A percentile compares a stretch with the other conserved stretches of the same genome.
Conservation (phyloP, 2,888 invertebrate species). For the Crioceris asparagi region DNA sequence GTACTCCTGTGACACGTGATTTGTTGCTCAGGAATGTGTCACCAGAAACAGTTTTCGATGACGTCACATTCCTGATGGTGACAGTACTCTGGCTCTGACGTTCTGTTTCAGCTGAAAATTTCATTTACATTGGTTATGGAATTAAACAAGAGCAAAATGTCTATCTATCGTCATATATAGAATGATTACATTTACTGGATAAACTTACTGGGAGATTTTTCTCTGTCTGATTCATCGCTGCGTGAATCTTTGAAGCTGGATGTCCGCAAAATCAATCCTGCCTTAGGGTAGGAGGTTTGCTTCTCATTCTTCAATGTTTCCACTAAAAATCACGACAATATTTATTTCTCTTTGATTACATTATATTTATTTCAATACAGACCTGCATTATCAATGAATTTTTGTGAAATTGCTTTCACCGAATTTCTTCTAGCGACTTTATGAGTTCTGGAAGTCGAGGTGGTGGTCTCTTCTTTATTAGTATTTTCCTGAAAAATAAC, state of each 20-base stretch:
- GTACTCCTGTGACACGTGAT: conserved; percentile 59
- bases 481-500: conserved; percentile 27
- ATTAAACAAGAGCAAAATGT: not conserved
- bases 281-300: conserved; percentile 55
- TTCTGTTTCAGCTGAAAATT: conserved; percentile 9
- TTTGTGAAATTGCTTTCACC: conserved; percentile 68
- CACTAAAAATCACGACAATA: conserved; percentile 31
- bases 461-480: conserved; percentile 18
- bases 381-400: conserved; percentile 62
- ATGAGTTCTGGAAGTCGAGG: conserved; percentile 20
- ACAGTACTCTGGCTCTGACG: conserved; percentile 12
- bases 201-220: conserved; percentile 28
- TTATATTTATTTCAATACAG: conserved; percentile 12
- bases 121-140: not conserved
- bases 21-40: conserved; percentile 62
- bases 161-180: not conserved
- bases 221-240: conserved; percentile 22
- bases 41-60: conserved; percentile 21
- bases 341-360: not conserved
- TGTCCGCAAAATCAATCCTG: conserved; percentile 60
- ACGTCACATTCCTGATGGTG: conserved; percentile 10
- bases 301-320: conserved; percentile 45
- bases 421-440: conserved; percentile 56
- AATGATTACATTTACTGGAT: not conserved
- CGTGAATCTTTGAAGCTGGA: conserved; percentile 46